A percentile compares a stretch with the other conserved stretches of the same genome.
These are phyloP conservation scores for Peromyscus melanophrys DNA, from an alignment of 2,797 vertebrate genomes.

Conservation along the genomic window DNA sequence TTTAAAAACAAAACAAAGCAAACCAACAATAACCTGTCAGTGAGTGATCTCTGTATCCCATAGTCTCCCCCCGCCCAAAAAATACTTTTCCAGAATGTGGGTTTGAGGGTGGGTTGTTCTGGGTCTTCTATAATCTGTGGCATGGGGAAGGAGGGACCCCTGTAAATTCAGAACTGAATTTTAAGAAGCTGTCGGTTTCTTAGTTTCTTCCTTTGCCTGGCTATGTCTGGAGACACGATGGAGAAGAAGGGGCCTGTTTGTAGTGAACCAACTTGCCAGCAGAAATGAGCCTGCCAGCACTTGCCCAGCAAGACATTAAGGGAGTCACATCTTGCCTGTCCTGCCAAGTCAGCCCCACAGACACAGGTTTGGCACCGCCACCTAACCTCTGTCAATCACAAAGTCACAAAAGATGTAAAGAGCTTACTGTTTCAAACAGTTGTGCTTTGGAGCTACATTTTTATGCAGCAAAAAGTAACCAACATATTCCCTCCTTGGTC, in stretches of 20 bases:
- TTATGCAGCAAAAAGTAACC: background rate
- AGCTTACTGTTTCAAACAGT: background rate
- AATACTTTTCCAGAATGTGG: background rate
- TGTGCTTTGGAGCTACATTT: background rate
- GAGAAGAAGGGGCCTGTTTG: background rate
- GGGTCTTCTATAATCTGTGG: background rate
- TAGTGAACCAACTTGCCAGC: too few species aligned
- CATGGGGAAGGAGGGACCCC: background rate
- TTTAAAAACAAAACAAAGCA: background rate
- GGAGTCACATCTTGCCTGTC: background rate
- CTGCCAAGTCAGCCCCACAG: background rate
- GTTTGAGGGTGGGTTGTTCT: too few species aligned
- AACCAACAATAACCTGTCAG: background rate
- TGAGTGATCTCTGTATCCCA: background rate
- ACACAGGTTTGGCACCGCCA: background rate
- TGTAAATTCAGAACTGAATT: background rate
- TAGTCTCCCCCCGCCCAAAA: background rate
- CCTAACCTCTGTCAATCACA: background rate
- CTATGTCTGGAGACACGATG: background rate
- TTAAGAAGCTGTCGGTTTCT: background rate
- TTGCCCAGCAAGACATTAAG: background rate
- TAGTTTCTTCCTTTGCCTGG: background rate
- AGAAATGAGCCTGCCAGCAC: background rate
- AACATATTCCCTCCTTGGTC: background rate
- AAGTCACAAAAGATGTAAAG: background rate